Percentiles rank a stretch among this genome's conserved stretches.
phyloP scores from a whole-genome alignment of 1,140 invertebrate species.

The Halyomorpha halys region DNA sequence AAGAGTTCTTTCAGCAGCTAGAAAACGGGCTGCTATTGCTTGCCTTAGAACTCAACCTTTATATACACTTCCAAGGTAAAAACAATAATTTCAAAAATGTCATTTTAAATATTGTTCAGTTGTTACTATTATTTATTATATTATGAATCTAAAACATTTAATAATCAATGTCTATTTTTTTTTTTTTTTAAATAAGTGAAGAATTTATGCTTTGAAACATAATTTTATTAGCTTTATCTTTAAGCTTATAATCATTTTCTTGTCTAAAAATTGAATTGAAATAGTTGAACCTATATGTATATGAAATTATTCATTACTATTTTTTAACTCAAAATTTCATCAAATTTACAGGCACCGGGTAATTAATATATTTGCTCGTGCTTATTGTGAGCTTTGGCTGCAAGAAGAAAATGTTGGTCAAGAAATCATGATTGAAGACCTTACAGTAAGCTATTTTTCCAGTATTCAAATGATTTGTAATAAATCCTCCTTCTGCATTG shows the following conservation, averaged over 20 bases:
- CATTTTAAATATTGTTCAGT: not conserved
- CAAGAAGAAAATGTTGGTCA: conserved; percentile 90
- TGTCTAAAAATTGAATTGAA: not conserved
- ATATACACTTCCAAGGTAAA: conserved; percentile 79
- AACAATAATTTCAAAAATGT: too few species aligned
- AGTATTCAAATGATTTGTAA: not conserved
- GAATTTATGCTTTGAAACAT: not conserved
- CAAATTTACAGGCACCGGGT: conserved; percentile 73
- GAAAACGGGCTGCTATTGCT: conserved; percentile 88
- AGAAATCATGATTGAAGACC: conserved; percentile 94
- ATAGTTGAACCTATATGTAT: not conserved
- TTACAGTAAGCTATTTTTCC: conserved; percentile 54
- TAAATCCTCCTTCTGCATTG: too few species aligned
- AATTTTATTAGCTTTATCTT: not conserved
- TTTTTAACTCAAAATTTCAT: not conserved
- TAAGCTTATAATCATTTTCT: not conserved
- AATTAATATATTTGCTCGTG: conserved; percentile 92
- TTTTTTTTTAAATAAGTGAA: not conserved
- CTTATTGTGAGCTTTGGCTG: conserved; percentile 90
- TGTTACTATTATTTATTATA: too few species aligned
- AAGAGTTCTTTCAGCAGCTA: conserved; percentile 80
- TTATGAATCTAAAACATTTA: not conserved
- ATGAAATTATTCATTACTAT: conserved; percentile 25
- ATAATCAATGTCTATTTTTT: not conserved
- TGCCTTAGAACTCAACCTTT: conserved; percentile 87